Evolutionary conservation across 2,113 vertebrate genomes (phyloP).

Genomic region (Uria lomvia): DNA sequence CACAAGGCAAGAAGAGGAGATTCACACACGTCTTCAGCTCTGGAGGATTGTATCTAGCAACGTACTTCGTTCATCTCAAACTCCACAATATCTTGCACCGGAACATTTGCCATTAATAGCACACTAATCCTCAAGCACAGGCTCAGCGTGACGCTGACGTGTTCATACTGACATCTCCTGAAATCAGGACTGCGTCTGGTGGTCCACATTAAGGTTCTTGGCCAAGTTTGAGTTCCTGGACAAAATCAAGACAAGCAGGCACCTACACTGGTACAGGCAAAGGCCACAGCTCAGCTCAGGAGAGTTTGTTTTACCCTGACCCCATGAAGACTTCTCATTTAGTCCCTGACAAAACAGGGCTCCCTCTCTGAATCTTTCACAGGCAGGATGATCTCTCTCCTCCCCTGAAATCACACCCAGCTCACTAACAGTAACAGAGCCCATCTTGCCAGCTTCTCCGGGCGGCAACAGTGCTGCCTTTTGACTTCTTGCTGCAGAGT

Average conservation of each 20-base stretch:
- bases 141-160: fast-evolving
- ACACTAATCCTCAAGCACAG: background rate
- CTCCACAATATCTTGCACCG: fast-evolving
- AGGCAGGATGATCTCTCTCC: background rate
- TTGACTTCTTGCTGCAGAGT: background rate
- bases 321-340: background rate
- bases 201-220: fast-evolving
- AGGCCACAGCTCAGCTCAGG: fast-evolving
- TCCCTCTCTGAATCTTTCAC: background rate
- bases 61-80: background rate
- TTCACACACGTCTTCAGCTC: background rate
- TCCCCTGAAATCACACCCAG: background rate
- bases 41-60: background rate
- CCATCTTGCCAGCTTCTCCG: background rate
- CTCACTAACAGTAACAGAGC: background rate
- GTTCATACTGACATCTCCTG: background rate
- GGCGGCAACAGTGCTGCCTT: background rate
- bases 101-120: background rate
- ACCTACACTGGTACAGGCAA: background rate
- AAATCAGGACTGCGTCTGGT: background rate
- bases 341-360: background rate
- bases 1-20: background rate
- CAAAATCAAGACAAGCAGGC: background rate
- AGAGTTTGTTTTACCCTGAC: background rate
- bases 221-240: background rate